Evolutionary conservation across 37 sponge, comb jelly and placozoan genomes (phyloP).

Genomic region (Ianthella basta): DNA sequence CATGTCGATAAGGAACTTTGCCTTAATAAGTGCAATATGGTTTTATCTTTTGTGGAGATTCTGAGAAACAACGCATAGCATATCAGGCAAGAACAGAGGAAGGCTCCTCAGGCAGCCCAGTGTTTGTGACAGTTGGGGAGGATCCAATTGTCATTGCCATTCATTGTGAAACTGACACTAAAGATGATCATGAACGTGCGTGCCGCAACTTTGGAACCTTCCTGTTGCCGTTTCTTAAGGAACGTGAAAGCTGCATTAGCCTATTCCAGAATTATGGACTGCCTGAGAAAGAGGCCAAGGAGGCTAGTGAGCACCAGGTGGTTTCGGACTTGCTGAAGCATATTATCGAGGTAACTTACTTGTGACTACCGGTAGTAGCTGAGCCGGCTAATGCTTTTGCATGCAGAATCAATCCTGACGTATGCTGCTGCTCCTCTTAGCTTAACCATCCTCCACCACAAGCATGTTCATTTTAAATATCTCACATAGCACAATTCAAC

Average conservation of each 20-base stretch:
- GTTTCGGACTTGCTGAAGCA: constrained; percentile 59
- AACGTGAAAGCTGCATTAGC: background rate
- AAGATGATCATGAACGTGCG: too few species aligned
- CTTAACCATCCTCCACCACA: too few species aligned
- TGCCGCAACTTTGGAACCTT: background rate
- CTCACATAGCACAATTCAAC: too few species aligned
- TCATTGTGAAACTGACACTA: background rate
- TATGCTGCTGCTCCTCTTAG: too few species aligned
- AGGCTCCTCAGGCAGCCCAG: constrained; percentile 8
- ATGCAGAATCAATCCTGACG: too few species aligned
- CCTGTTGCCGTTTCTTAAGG: background rate
- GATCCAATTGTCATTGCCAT: background rate
- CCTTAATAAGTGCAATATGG: background rate
- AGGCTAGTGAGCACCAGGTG: constrained; percentile 73
- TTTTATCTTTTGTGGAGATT: background rate
- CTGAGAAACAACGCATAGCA: background rate
- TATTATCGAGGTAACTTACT: too few species aligned
- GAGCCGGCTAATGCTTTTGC: too few species aligned
- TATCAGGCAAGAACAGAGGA: constrained; percentile 2
- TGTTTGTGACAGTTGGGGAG: constrained; percentile 1
- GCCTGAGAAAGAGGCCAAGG: constrained; percentile 81
- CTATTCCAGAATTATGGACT: constrained; percentile 71
- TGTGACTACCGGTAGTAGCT: too few species aligned
- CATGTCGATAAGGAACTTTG: background rate
- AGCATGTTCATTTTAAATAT: too few species aligned